These are phyloP conservation scores for Cryptus armator DNA, from an alignment of 2,888 invertebrate genomes.

Conservation along the genomic window DNA sequence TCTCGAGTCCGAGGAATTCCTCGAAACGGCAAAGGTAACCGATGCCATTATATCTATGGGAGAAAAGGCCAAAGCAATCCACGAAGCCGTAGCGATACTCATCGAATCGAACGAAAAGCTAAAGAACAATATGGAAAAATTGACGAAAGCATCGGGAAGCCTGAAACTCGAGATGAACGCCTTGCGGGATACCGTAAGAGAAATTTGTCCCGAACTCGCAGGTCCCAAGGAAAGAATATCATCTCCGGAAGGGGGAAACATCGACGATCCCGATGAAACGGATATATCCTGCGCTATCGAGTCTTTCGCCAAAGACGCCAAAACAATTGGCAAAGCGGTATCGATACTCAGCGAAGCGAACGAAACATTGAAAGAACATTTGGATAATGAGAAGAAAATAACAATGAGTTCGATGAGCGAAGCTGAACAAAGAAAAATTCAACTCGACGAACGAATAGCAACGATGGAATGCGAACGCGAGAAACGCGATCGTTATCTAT, in stretches of 20 bases:
- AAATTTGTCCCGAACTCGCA: conserved; percentile 54
- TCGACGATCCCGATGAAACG: conserved; percentile 1
- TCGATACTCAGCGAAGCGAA: conserved; percentile 60
- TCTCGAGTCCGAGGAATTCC: not conserved
- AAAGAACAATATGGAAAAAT: conserved; percentile 62
- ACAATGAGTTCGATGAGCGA: conserved; percentile 47
- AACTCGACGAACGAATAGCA: conserved; percentile 64
- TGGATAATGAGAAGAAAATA: conserved; percentile 66
- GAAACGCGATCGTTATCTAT: conserved; percentile 54
- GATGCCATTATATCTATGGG: conserved; percentile 48
- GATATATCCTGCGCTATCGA: conserved; percentile 39
- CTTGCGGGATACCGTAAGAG: conserved; percentile 49
- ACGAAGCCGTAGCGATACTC: conserved; percentile 18
- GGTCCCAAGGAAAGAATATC: conserved; percentile 14
- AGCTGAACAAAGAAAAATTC: conserved; percentile 59
- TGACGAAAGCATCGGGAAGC: conserved; percentile 60
- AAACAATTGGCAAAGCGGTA: conserved; percentile 41
- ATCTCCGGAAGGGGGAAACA: conserved; percentile 8
- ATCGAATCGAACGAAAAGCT: conserved; percentile 53
- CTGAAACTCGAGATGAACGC: conserved; percentile 64
- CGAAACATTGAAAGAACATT: conserved; percentile 66
- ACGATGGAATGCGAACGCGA: conserved; percentile 56
- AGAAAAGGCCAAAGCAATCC: conserved; percentile 36
- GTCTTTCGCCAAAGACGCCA: conserved; percentile 65
- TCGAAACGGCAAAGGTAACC: not conserved